These are phyloP conservation scores for Dipodomys merriami DNA, from an alignment of 2,113 vertebrate species.

Conservation along the genomic window DNA sequence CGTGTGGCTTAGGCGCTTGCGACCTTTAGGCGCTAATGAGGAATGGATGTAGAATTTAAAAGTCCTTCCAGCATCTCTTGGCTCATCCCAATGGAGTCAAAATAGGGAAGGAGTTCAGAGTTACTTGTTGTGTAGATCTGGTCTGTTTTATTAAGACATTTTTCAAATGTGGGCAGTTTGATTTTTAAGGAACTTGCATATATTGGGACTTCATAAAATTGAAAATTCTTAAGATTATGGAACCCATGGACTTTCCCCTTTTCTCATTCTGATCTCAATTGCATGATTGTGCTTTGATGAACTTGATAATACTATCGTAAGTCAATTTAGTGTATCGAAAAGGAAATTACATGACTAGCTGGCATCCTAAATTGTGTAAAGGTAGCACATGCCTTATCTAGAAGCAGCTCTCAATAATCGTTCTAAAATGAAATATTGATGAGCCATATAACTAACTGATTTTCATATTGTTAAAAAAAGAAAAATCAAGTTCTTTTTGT, in stretches of 20 bases:
- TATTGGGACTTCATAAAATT: slow-evolving; percentile 43
- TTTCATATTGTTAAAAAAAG: slow-evolving; percentile 43
- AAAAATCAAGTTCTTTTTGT: not conserved
- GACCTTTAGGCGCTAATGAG: slow-evolving; percentile 64
- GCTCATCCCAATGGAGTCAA: slow-evolving; percentile 52
- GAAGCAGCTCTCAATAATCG: slow-evolving; percentile 40
- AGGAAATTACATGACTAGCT: slow-evolving; percentile 32
- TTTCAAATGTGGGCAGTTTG: slow-evolving; percentile 50
- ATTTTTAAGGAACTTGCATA: slow-evolving; percentile 38
- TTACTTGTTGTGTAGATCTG: slow-evolving; percentile 41
- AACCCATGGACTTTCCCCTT: slow-evolving; percentile 51
- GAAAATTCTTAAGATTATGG: slow-evolving; percentile 57
- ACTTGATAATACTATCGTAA: slow-evolving; percentile 55
- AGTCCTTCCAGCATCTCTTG: not conserved
- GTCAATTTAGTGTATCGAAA: slow-evolving; percentile 67
- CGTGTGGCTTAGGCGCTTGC: slow-evolving; percentile 39
- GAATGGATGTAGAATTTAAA: slow-evolving; percentile 69
- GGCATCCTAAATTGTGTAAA: slow-evolving; percentile 56
- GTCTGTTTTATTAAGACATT: slow-evolving; percentile 45
- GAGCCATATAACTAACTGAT: slow-evolving; percentile 31
- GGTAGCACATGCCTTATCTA: slow-evolving; percentile 50
- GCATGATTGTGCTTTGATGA: slow-evolving; percentile 53
- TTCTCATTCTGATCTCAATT: slow-evolving; percentile 71
- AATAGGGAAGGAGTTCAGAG: slow-evolving; percentile 54
- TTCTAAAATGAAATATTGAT: slow-evolving; percentile 44